Base-by-base conservation (phyloP, 1,140 invertebrate species). In the Harlomillsia oculata region DNA sequence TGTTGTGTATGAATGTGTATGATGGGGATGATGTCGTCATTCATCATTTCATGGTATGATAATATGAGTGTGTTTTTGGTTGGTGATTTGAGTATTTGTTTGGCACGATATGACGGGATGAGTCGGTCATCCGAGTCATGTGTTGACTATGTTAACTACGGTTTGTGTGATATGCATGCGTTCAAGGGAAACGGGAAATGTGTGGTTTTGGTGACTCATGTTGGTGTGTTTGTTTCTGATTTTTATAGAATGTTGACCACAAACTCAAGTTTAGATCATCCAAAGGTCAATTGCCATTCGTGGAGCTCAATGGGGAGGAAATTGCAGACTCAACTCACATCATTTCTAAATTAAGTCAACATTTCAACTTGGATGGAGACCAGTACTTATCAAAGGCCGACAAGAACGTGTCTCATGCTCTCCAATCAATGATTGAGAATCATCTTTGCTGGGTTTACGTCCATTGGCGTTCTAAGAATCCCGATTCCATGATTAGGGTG, bases 341-440 rank as follows among this genome's bases (percentile, higher is more conserved):
- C 64, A 84, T 95, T 66, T 84, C 85, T 63, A 87, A 93, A 62
- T 73, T 94, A 21, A 81, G 83, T 21, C 78, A 84, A 67, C 84
- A 83, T 65, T 90, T 85, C 69, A 80, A 79, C 60, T 85, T 88
- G 69, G 85, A 93, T 70, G 73, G 92, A 62, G 89, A 94, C 71
- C 79, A 76, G 1, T 76, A 77, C 34, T 75, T 96, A 18, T 87
- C 82, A 44, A 72, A 81, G 48, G 88, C 91, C 67, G 89, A 96
- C 70, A 82, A 84, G 59, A 87, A 84, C 66, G 78, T 91, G 9
- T 81, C 87, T 8, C 87, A 94, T 72, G 89, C 89, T n/a, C 90
- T 89, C 76, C 88, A 90, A 68, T 88, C 86, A 23, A 93, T 96
- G 89, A 82, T 93, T 65, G 89, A 95, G 73, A 92, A 93, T 69